Evolutionary conservation across 1,140 invertebrate genomes (phyloP), one percentile per base, ranked within the genome.

Genomic region (Ooceraea biroi): DNA sequence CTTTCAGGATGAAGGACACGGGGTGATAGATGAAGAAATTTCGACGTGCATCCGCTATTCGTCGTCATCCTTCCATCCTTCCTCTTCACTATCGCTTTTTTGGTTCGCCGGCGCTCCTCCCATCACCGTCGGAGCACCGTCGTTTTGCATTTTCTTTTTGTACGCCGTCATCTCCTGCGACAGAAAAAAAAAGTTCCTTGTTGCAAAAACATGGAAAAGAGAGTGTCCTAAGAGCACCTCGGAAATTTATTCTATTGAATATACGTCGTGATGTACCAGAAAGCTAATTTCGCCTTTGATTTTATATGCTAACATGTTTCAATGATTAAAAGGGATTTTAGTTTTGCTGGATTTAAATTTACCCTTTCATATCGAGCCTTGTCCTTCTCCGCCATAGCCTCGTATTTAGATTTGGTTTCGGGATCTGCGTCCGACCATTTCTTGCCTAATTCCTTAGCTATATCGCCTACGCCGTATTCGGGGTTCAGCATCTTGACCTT

Each of bases 371-470:
- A 99, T 95, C 98, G 95, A 91, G 97, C 97, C 93, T 99, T 99
- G 93, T 99, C 99, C 91, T 98, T 97, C 84, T 98, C 97, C 17
- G 98, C 98, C 95, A 98, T 96, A 90, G 96, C 96, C 94, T 99
- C 98, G 93, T 98, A 99, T 95, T 98, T 98, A 63, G 96, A 95
- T 95, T 98, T 99, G 74, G 96, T 96, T 82, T 97, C 96, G 17
- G 97, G 96, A 87, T 97, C 96, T 82, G 97, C 96, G 83, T 97
- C 97, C 25, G 98, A 98, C 99, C 99, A 99, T 92, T 97, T 96
- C 91, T 97, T 96, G 50, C 99, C 99, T 68, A 99, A 96, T 95
- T 99, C 99, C 95, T 99, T 99, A 85, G 99, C 99, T 91, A 99
- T 98, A 91, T 99, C 98, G 63, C 99, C 99, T 90, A 99, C 99